Evolutionary conservation across 2,113 vertebrate genomes (phyloP).

Genomic region (Eleginops maclovinus): DNA sequence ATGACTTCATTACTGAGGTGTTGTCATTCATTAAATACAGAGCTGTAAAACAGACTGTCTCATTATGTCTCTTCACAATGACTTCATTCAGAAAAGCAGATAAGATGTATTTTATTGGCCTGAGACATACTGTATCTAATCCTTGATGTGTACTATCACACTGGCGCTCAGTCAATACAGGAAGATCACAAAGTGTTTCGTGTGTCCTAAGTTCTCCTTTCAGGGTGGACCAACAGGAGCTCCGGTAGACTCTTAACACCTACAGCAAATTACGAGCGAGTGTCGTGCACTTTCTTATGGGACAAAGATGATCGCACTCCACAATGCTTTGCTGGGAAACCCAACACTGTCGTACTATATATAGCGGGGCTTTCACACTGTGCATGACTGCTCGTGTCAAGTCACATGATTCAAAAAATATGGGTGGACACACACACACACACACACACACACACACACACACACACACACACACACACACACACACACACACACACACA

Average conservation of each 20-base stretch:
- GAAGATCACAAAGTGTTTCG: background rate
- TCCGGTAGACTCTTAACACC: constrained; percentile 19
- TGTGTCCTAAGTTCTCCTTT: constrained; percentile 35
- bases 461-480: too few species aligned
- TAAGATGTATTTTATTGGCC: constrained; percentile 2
- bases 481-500: constrained; percentile 25
- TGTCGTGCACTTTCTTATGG: constrained; percentile 34
- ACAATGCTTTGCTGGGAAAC: constrained; percentile 75
- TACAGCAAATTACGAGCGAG: constrained; percentile 19
- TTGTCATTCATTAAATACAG: too few species aligned
- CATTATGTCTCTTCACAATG: constrained; percentile 20
- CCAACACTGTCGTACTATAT: constrained; percentile 78
- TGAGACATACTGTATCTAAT: background rate
- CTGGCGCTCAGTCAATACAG: constrained; percentile 9
- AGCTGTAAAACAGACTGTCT: constrained; percentile 10
- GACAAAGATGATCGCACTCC: constrained; percentile 63
- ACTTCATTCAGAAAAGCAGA: constrained; percentile 28
- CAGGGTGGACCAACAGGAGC: constrained; percentile 3
- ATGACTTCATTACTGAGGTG: background rate
- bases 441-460: constrained; percentile 10
- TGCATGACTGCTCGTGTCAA: constrained; percentile 73
- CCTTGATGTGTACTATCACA: background rate
- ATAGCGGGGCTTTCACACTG: constrained; percentile 76
- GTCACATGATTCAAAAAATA: constrained; percentile 80
- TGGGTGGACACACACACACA: constrained; percentile 54